A percentile compares a stretch with the other conserved stretches of the same genome.
Conservation (phyloP, 2,888 invertebrate genomes). For the Nasonia oneida region DNA sequence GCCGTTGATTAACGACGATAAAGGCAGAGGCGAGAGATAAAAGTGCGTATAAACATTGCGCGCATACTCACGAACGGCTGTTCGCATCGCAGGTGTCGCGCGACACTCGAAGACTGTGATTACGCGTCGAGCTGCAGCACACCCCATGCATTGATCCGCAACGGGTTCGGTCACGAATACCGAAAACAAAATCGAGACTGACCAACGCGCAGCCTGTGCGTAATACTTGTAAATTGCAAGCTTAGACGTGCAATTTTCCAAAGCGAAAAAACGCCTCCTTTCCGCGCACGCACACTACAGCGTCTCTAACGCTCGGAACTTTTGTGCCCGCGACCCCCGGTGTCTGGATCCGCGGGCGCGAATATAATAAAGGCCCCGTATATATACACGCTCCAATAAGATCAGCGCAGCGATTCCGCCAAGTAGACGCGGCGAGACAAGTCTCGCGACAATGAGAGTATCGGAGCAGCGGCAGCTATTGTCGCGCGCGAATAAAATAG, state of each 20-base stretch:
- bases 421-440: background rate
- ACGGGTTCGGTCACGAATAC: constrained; percentile 1
- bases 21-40: background rate
- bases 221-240: background rate
- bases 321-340: constrained; percentile 13
- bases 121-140: background rate
- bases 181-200: constrained; percentile 9
- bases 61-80: background rate
- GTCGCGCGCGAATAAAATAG: constrained; percentile 66
- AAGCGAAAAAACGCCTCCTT: constrained; percentile 29
- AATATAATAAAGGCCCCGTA: background rate
- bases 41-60: background rate
- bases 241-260: constrained; percentile 36
- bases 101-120: background rate
- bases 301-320: background rate
- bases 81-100: background rate
- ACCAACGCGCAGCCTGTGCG: background rate
- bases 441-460: constrained; percentile 10
- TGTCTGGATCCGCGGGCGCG: background rate
- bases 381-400: background rate
- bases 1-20: constrained; percentile 55
- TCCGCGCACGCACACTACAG: background rate
- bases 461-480: constrained; percentile 5
- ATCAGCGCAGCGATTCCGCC: constrained; percentile 17
- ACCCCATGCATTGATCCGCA: background rate